These are phyloP conservation scores for Danionella cerebrum DNA, from an alignment of 2,113 vertebrate species.

Conservation along the genomic window DNA sequence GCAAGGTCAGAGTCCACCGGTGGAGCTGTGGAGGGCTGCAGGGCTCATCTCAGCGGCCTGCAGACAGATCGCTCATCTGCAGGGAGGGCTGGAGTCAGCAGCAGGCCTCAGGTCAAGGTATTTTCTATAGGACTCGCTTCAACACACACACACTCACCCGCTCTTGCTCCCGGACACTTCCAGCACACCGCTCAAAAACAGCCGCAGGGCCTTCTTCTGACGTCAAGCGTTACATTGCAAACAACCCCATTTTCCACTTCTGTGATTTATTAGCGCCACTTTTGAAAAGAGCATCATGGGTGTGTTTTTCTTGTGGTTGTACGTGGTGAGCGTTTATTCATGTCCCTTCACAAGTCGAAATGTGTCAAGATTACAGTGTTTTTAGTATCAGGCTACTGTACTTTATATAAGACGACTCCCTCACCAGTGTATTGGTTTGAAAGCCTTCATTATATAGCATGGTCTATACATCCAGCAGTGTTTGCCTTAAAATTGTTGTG, in stretches of 20 bases:
- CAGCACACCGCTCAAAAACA: constrained; percentile 27
- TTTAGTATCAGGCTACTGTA: constrained; percentile 43
- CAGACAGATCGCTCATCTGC: constrained; percentile 35
- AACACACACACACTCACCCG: constrained; percentile 12
- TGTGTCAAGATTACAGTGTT: no score
- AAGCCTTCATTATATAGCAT: constrained; percentile 34
- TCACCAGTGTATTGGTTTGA: constrained; percentile 44
- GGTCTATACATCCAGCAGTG: constrained; percentile 12
- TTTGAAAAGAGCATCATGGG: constrained; percentile 18
- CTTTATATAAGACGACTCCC: constrained; percentile 35
- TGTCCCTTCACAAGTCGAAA: no score
- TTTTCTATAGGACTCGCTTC: constrained; percentile 30
- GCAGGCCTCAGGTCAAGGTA: constrained; percentile 50
- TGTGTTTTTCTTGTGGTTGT: constrained; percentile 11
- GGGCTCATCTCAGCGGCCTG: constrained; percentile 14
- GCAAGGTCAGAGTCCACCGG: constrained; percentile 36
- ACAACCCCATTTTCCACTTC: constrained; percentile 34
- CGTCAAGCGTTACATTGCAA: constrained; percentile 33
- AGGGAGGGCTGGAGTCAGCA: constrained; percentile 31
- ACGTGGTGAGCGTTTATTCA: no score
- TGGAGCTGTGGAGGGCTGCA: constrained; percentile 17
- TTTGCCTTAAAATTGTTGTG: constrained; percentile 1
- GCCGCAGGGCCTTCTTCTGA: constrained; percentile 22
- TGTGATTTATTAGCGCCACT: constrained; percentile 15
- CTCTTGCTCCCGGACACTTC: constrained; percentile 25